Base-by-base conservation (phyloP, 2,888 invertebrate genomes). In the Drosophila picticornis region DNA sequence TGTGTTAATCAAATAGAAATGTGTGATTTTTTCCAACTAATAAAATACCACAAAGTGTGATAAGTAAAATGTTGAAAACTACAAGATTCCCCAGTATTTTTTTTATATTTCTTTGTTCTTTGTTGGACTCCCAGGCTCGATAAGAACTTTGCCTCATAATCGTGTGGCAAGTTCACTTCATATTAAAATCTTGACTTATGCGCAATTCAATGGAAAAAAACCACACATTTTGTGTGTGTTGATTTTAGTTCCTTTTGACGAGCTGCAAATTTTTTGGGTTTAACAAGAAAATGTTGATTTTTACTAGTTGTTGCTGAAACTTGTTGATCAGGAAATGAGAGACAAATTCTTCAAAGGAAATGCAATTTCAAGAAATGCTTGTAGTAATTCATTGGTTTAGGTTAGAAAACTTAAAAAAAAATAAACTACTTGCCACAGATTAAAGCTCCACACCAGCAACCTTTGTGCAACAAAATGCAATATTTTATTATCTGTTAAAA, bases 91-190 rank as follows among this genome's bases (percentile, higher is more conserved):
- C 7, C 5, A 25, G 4, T 53, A 19, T 4, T 25, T 6, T 53
- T 34, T 38, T 36, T 36, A 29, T 52, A 13, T 32, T 31, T 2
- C 46, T 46, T 46, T 53, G 32, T 32, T 1, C 22, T 53, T 4
- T 4, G 2, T n/a, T 56, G 38, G 38, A 29, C 10, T 53, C 34
- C 25, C 6, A 10, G 25, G 22, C 29, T 27, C 27, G 40, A 57
- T 57, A 57, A 40, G 29, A 57, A 27, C 22, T 57, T 29, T 57
- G 27, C 16, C 6, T 29, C 27, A 38, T 27, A 55, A 27, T 10
- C 29, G 29, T 53, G n/a, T 27, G 38, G 56, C 56, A 56, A 27
- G 56, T 19, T 58, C 22, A 22, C 11, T 22, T 22, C 5, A 46
- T 11, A n/a, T 19, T n/a, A 9, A 13, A 22, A 32, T 9, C 22